A percentile compares a stretch with the other conserved stretches of the same genome.
Conservation (phyloP, 1,140 invertebrate genomes). For the Lordiphosa stackelbergi region DNA sequence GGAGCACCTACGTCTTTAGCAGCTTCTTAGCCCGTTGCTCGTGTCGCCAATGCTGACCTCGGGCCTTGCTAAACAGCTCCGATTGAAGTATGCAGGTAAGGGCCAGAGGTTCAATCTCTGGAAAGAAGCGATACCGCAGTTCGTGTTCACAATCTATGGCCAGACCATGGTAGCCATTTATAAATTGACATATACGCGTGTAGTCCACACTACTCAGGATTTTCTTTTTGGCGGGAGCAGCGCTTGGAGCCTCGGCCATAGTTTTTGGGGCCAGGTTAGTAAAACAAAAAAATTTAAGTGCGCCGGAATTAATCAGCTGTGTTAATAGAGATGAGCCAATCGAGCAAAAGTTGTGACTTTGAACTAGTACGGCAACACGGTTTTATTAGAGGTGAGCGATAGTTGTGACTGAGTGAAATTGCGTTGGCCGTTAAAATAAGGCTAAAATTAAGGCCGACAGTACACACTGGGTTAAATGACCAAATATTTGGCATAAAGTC, state of each 20-base stretch:
- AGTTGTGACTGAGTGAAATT: too few relatives aligned
- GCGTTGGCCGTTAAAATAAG: too few relatives aligned
- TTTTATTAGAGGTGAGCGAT: too few relatives aligned
- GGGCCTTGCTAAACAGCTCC: slow-evolving; percentile 61
- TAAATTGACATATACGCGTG: slow-evolving; percentile 53
- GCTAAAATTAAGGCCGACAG: too few relatives aligned
- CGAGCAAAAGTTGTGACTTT: neutral
- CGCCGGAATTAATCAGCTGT: slow-evolving; percentile 37
- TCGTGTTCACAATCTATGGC: slow-evolving; percentile 75
- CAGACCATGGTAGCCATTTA: slow-evolving; percentile 52
- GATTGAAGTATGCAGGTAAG: slow-evolving; percentile 79
- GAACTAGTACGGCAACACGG: too few relatives aligned
- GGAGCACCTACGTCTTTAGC: slow-evolving; percentile 40
- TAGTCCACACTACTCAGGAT: slow-evolving; percentile 46
- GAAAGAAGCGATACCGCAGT: slow-evolving; percentile 66
- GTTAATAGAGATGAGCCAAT: neutral
- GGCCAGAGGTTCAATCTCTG: slow-evolving; percentile 76
- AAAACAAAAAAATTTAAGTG: slow-evolving; percentile 12
- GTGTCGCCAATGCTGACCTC: slow-evolving; percentile 77
- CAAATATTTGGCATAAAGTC: too few relatives aligned
- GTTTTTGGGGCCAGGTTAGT: neutral
- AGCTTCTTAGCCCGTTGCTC: slow-evolving; percentile 57
- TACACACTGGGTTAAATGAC: too few relatives aligned
- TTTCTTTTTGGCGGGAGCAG: slow-evolving; percentile 20
- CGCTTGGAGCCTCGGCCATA: slow-evolving; percentile 22